Conservation (phyloP, 1,140 invertebrate species). For the Papilio glaucus region DNA sequence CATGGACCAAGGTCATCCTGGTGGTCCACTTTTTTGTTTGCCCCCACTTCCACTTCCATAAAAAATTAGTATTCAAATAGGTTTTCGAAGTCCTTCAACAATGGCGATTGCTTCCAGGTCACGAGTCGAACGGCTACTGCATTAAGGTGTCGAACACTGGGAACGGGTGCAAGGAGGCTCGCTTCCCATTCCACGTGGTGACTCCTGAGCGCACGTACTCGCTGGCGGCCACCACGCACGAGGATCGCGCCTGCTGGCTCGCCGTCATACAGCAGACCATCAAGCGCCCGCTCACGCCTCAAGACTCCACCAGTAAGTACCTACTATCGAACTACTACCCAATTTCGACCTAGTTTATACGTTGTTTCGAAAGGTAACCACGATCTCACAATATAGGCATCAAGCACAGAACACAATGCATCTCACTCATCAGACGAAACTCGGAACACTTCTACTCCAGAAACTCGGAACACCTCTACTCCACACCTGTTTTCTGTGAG, state of each 20-base stretch:
- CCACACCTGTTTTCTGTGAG: too few relatives aligned
- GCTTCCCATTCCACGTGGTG: conserved; percentile 93
- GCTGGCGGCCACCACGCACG: conserved; percentile 90
- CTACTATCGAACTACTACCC: too few relatives aligned
- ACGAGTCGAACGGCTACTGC: conserved; percentile 89
- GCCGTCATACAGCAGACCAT: conserved; percentile 89
- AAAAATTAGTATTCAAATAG: background rate
- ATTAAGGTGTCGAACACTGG: conserved; percentile 79
- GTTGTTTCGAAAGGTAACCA: too few relatives aligned
- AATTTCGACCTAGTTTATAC: too few relatives aligned
- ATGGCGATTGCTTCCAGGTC: conserved; percentile 80
- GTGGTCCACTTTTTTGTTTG: too few relatives aligned
- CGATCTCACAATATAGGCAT: too few relatives aligned
- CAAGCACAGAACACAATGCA: too few relatives aligned
- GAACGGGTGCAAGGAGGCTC: conserved; percentile 88
- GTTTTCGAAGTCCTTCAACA: background rate
- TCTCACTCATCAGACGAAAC: too few relatives aligned
- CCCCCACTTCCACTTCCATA: too few relatives aligned
- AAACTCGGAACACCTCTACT: too few relatives aligned
- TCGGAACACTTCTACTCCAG: too few relatives aligned
- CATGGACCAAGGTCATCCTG: too few relatives aligned
- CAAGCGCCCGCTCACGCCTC: conserved; percentile 89
- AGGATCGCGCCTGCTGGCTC: conserved; percentile 93
- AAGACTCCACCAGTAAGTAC: conserved; percentile 90
- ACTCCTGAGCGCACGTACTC: conserved; percentile 93